These are phyloP conservation scores for Tuberolachnus salignus DNA, from an alignment of 2,888 invertebrate genomes.

Conservation along the genomic window DNA sequence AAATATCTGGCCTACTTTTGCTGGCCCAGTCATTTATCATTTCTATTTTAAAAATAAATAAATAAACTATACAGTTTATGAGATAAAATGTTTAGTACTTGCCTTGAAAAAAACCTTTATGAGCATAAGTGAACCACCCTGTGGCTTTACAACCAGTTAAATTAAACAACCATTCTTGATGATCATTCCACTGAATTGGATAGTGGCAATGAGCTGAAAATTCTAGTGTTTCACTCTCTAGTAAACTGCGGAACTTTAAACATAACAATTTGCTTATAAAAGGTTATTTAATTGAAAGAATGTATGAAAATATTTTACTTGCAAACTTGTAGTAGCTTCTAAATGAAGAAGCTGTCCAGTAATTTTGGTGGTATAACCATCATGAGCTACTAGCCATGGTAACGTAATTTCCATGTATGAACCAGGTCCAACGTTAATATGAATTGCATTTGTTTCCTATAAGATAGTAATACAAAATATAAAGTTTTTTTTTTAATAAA, in stretches of 20 bases:
- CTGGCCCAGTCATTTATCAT: constrained; percentile 96
- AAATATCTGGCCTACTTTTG: constrained; percentile 89
- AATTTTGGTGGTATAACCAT: constrained; percentile 88
- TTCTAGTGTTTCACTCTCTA: constrained; percentile 93
- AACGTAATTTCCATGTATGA: constrained; percentile 96
- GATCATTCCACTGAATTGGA: constrained; percentile 94
- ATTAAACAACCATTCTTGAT: constrained; percentile 91
- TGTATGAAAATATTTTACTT: constrained; percentile 62
- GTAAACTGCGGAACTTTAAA: constrained; percentile 79
- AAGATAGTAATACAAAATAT: constrained; percentile 25
- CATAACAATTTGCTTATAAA: constrained; percentile 20
- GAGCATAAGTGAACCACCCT: constrained; percentile 88
- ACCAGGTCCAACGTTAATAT: constrained; percentile 92
- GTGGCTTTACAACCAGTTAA: constrained; percentile 94
- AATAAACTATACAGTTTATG: constrained; percentile 4
- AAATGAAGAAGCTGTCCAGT: constrained; percentile 92
- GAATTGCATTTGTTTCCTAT: constrained; percentile 94
- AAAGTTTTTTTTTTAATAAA: background rate
- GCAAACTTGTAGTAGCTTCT: constrained; percentile 94
- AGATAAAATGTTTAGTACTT: constrained; percentile 48
- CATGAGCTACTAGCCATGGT: constrained; percentile 88
- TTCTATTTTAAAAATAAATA: constrained; percentile 65
- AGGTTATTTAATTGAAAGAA: background rate
- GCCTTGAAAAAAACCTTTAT: constrained; percentile 93
- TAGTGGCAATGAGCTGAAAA: constrained; percentile 84